A percentile compares a stretch with the other conserved stretches of the same genome.
phyloP scores from a whole-genome alignment of 2,888 invertebrate species.

The Ischnura elegans region DNA sequence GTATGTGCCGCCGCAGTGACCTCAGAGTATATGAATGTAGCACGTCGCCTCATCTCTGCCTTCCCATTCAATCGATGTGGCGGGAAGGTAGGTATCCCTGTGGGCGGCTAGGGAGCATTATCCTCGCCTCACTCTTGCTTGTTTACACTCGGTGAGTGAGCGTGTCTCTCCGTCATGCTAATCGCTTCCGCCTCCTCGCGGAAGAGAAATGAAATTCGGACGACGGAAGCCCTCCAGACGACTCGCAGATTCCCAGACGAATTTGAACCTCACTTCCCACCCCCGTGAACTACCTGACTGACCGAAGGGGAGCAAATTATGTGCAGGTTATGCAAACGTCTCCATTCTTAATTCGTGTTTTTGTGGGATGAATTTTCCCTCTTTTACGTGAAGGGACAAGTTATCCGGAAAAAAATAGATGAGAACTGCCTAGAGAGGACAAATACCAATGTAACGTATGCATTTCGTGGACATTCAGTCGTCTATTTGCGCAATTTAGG shows the following conservation, averaged over 20 bases:
- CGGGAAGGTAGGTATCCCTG: too few species aligned
- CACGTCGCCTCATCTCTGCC: neutral
- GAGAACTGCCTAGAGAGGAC: too few species aligned
- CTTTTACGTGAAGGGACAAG: too few species aligned
- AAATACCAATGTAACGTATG: too few species aligned
- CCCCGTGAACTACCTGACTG: neutral
- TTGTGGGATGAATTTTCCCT: too few species aligned
- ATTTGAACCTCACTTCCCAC: neutral
- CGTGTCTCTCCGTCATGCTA: conserved; percentile 37
- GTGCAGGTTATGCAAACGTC: too few species aligned
- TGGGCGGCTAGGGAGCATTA: neutral
- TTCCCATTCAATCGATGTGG: neutral
- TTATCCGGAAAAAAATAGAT: too few species aligned
- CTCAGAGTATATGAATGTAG: too few species aligned
- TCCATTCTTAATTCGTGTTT: too few species aligned
- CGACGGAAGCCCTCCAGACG: conserved; percentile 57
- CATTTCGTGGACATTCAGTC: too few species aligned
- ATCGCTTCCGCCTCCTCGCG: conserved; percentile 41
- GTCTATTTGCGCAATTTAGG: too few species aligned
- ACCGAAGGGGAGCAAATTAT: neutral
- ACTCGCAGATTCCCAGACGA: conserved; percentile 28
- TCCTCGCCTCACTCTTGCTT: neutral
- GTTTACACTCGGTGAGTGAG: conserved; percentile 52
- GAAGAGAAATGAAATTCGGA: neutral
- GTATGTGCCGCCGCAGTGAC: too few species aligned